Base-by-base conservation (phyloP, 2,888 invertebrate genomes). In the Chalcis sispes region DNA sequence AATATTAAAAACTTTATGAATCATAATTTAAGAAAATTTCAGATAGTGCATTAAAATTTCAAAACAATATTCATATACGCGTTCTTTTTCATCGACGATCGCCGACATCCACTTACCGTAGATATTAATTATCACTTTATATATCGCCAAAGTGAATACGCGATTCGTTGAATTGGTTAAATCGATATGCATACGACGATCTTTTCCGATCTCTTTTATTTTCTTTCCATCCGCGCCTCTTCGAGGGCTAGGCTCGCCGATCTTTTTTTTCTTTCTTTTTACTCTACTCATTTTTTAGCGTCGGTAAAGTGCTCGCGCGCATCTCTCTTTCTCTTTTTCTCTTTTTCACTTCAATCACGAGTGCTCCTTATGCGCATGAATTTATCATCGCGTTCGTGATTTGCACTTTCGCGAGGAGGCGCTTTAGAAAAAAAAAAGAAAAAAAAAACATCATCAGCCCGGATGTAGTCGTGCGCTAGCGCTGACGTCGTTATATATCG, bases 121-220 rank as follows among this genome's bases (percentile, higher is more conserved):
- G 27, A 20, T 74, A 75, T 75, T 75, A 69, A 75, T 75, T 64
- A 70, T 50, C 15, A 40, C 40, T 75, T 75, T 75, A 70, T 75
- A 70, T 70, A 54, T 48, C 46, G 48, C 1, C 20, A 70, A 64
- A 69, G 74, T 58, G 69, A 54, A 40, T 54, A 40, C 25, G 15
- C 62, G 18, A n/a, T 10, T 29, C 59, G 40, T 66, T 66, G 40
- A 67, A 61, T 67, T 73, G 29, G n/a, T 61, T 67, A 61, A 67
- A 73, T 72, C 58, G 27, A 66, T 59, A 46, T 1, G 23, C 15
- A 50, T 29, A n/a, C 2, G 66, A 3, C 29, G 42, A 18, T 36
- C 40, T 29, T 29, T 18, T 32, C n/a, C 36, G 23, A 27, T 5
- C 5, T 29, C 46, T 58, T 59, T 27, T 36, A 27, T 52, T 66